Evolutionary conservation across 2,797 vertebrate genomes (phyloP).

Genomic region (Anniella stebbinsi): DNA sequence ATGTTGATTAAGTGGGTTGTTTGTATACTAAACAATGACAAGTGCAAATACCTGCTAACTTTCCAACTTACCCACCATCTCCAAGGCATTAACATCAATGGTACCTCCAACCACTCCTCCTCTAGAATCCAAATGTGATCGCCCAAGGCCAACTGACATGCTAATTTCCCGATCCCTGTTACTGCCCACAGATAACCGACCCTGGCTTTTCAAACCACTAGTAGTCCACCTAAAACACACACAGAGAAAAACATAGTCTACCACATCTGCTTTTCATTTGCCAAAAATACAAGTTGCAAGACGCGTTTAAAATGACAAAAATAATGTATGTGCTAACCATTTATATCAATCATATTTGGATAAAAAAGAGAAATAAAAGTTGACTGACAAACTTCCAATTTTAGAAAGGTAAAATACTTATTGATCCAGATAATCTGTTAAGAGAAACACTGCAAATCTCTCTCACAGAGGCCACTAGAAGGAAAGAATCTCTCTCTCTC

Average conservation of each 20-base stretch:
- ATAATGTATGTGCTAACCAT: neutral
- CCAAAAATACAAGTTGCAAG: slow-evolving; percentile 3
- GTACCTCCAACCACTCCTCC: slow-evolving; percentile 98
- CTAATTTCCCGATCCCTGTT: slow-evolving; percentile 97
- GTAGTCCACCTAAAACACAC: slow-evolving; percentile 91
- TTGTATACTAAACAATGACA: neutral
- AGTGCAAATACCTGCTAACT: neutral
- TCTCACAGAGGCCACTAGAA: neutral
- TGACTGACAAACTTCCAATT: neutral
- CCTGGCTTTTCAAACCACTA: slow-evolving; percentile 98
- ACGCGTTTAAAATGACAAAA: neutral
- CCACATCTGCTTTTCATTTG: neutral
- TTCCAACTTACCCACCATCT: slow-evolving; percentile 98
- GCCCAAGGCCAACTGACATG: slow-evolving; percentile 97
- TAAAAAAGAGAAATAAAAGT: neutral
- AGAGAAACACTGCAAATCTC: neutral
- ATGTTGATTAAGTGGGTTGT: too few relatives aligned
- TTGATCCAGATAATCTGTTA: neutral
- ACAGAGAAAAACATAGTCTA: neutral
- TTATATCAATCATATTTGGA: neutral
- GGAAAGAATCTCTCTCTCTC: neutral
- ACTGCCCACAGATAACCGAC: slow-evolving; percentile 96
- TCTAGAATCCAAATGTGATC: slow-evolving; percentile 97
- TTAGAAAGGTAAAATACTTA: neutral
- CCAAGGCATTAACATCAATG: slow-evolving; percentile 97